Percentiles rank a stretch among this genome's conserved stretches.
These are phyloP conservation scores for Turritopsis dohrnii DNA, from an alignment of 30 jellyfish, hydroid and myxozoan genomes.

Conservation along the genomic window DNA sequence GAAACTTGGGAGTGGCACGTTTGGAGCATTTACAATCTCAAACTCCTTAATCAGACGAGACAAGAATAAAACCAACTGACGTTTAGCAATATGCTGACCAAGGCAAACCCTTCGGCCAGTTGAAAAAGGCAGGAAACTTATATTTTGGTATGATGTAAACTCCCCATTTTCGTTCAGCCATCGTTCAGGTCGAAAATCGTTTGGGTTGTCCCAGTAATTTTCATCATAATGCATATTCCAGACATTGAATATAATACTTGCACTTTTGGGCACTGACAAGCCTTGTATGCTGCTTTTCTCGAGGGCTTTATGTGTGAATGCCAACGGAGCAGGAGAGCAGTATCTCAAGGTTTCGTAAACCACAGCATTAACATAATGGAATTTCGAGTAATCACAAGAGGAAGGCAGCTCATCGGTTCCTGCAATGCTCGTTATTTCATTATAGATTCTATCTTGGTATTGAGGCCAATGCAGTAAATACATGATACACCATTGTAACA, in stretches of 20 bases:
- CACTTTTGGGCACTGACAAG: slow-evolving; percentile 44
- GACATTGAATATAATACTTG: slow-evolving; percentile 48
- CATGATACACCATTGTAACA: slow-evolving; percentile 54
- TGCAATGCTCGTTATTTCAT: slow-evolving; percentile 38
- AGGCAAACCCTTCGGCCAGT: slow-evolving; percentile 79
- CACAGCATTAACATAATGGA: slow-evolving; percentile 52
- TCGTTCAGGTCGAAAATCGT: slow-evolving; percentile 61
- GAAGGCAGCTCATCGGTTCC: slow-evolving; percentile 45
- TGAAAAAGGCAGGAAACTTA: slow-evolving; percentile 65
- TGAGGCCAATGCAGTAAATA: slow-evolving; percentile 45
- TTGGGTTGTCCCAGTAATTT: slow-evolving; percentile 64
- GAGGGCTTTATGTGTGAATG: slow-evolving; percentile 70
- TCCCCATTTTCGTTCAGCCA: slow-evolving; percentile 60
- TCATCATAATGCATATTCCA: slow-evolving; percentile 70
- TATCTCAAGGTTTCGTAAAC: slow-evolving; percentile 53
- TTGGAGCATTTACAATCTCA: neutral
- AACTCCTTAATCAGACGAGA: slow-evolving; percentile 38
- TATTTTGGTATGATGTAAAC: slow-evolving; percentile 28
- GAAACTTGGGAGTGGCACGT: slow-evolving; percentile 17
- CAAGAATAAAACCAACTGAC: slow-evolving; percentile 49
- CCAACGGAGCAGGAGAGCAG: slow-evolving; percentile 63
- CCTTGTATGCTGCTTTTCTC: slow-evolving; percentile 47
- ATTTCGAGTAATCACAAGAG: slow-evolving; percentile 35
- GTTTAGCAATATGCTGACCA: slow-evolving; percentile 61
- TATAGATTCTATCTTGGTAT: slow-evolving; percentile 53